phyloP scores from a whole-genome alignment of 2,797 vertebrate species.

The Anableps anableps region DNA sequence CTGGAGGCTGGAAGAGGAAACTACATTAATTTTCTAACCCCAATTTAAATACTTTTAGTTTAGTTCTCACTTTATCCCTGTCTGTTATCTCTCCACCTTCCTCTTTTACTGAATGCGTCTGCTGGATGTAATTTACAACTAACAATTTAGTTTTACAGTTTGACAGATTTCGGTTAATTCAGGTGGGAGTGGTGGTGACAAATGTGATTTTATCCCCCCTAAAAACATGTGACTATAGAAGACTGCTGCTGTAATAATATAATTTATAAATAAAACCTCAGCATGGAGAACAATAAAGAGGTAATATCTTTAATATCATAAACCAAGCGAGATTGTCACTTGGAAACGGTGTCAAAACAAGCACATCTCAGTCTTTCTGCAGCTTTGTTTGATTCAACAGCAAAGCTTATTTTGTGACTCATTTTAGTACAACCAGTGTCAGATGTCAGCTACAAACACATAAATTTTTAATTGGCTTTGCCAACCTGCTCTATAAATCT shows the following conservation, averaged over 20 bases:
- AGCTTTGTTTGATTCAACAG: background rate
- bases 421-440: background rate
- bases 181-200: background rate
- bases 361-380: background rate
- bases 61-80: background rate
- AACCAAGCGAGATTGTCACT: background rate
- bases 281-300: background rate
- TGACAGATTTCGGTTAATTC: background rate
- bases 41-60: background rate
- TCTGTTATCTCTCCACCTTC: background rate
- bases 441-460: background rate
- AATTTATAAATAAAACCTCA: background rate
- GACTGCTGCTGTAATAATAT: background rate
- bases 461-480: background rate
- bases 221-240: background rate
- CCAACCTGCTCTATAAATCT: background rate
- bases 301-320: background rate
- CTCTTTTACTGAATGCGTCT: background rate
- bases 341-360: background rate
- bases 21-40: background rate
- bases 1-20: background rate
- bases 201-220: background rate
- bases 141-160: background rate
- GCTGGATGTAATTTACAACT: background rate
- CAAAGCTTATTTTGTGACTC: background rate